A percentile compares a stretch with the other conserved stretches of the same genome.
Conservation (phyloP, 2,888 invertebrate species). For the Agrotis exclamationis region DNA sequence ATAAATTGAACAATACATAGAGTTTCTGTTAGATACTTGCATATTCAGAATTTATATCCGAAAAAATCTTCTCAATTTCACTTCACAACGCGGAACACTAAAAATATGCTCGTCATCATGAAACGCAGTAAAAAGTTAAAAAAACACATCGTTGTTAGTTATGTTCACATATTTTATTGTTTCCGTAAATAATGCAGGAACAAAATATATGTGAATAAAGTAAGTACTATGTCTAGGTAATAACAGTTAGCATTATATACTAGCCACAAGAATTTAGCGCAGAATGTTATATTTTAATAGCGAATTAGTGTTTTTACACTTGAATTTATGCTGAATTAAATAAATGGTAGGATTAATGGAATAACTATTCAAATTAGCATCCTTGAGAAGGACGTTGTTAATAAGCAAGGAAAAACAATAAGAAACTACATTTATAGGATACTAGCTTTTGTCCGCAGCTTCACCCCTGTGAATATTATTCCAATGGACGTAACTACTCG, state of each 20-base stretch:
- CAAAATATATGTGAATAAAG: slow-evolving; percentile 40
- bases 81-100: slow-evolving; percentile 36
- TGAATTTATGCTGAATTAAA: slow-evolving; percentile 40
- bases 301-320: slow-evolving; percentile 47
- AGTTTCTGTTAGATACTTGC: no score
- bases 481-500: no score
- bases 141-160: slow-evolving; percentile 36
- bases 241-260: slow-evolving; percentile 43
- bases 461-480: not conserved
- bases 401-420: not conserved
- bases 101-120: slow-evolving; percentile 40
- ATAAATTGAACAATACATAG: no score
- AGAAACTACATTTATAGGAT: not conserved
- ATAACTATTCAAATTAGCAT: slow-evolving; percentile 45
- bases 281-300: slow-evolving; percentile 41
- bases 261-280: slow-evolving; percentile 35
- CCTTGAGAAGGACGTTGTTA: slow-evolving; percentile 20
- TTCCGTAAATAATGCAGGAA: slow-evolving; percentile 63
- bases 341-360: slow-evolving; percentile 28
- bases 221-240: slow-evolving; percentile 19
- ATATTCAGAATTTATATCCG: not conserved
- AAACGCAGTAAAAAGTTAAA: slow-evolving; percentile 36
- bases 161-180: slow-evolving; percentile 61
- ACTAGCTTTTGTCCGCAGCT: not conserved
- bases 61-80: slow-evolving; percentile 4